Base-by-base conservation (phyloP, 1,140 invertebrate species). In the Whitmania pigra region DNA sequence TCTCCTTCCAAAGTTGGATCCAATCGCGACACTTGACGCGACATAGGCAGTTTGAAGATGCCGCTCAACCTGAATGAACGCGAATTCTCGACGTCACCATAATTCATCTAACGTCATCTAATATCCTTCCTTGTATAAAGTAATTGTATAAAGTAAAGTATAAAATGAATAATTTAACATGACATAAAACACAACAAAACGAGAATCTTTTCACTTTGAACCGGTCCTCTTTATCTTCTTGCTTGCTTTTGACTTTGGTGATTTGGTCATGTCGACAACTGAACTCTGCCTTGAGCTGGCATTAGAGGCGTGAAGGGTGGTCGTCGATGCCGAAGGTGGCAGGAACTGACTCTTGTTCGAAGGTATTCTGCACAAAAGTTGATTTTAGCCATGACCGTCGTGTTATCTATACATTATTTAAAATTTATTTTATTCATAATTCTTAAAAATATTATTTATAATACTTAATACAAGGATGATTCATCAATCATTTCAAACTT, bases 341-440 rank as follows among this genome's bases (percentile, higher is more conserved):
- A 70, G 40, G 49, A 70, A 70, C 69, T 70, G 69, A 49, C 29
- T 49, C 53, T 70, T 70, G 5, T 43, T 54, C 69, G 43, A 17
- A 27, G 69, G 69, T 27, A 70, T 22, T 49, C 67, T 68, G 27
- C n/a, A 15, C 5, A 68, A 43, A 22, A 5, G 29, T 6, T 15
- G 29, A 27, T 27, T 63, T 25, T 9, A 63, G 20, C 13, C 22
- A 20, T 17, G 18, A n/a, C n/a, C n/a, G n/a, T n/a, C 55, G 5
- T 5, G 5, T n/a, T n/a, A 27, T 5, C 20, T n/a, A 3, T 57
- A 57, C 20, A 57, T 57, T 27, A 57, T n/a, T 57, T 9, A 57
- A 57, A 3, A 36, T n/a, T n/a, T n/a, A n/a, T n/a, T n/a, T n/a
- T n/a, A n/a, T n/a, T n/a, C n/a, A 55, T n/a, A 55, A 55, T 55